Percentiles rank a stretch among this genome's conserved stretches.
Evolutionary conservation across 2,113 vertebrate genomes (phyloP).

Genomic region (Lepisosteus osseus): DNA sequence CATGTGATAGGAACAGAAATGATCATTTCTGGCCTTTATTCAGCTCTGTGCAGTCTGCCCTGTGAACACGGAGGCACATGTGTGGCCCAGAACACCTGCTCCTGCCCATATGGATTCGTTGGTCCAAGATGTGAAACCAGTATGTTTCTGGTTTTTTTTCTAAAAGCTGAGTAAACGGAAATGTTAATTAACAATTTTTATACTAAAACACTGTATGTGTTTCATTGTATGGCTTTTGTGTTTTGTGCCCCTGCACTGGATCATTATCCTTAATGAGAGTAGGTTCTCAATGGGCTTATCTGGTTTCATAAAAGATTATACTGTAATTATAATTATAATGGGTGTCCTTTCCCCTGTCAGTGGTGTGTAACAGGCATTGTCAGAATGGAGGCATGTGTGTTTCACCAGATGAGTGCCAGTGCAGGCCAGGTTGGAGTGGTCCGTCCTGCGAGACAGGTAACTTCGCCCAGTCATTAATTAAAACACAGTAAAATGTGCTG

Average conservation of each 20-base stretch:
- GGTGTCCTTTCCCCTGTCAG: conserved; percentile 41
- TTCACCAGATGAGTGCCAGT: conserved; percentile 66
- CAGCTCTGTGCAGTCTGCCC: conserved; percentile 56
- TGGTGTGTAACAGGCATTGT: conserved; percentile 75
- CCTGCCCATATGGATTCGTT: conserved; percentile 66
- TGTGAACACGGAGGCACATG: conserved; percentile 65
- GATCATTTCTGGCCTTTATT: not conserved
- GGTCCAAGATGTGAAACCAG: conserved; percentile 64
- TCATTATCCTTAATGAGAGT: too few species aligned
- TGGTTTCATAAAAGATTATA: too few species aligned
- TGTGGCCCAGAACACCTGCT: conserved; percentile 59
- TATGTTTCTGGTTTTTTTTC: conserved; percentile 45
- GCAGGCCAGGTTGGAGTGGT: conserved; percentile 66
- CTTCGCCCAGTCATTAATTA: conserved; percentile 9
- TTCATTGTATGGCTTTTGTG: too few species aligned
- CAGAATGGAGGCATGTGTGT: conserved; percentile 69
- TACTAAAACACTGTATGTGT: not conserved
- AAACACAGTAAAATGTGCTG: not conserved
- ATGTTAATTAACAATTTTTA: too few species aligned
- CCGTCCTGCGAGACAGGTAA: conserved; percentile 70
- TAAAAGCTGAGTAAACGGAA: not conserved
- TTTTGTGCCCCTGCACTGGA: too few species aligned
- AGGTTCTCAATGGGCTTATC: too few species aligned
- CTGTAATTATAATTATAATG: not conserved
- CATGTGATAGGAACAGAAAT: not conserved